A percentile compares a stretch with the other conserved stretches of the same genome.
These are phyloP conservation scores for Ondatra zibethicus DNA, from an alignment of 2,113 vertebrate genomes.

Conservation along the genomic window DNA sequence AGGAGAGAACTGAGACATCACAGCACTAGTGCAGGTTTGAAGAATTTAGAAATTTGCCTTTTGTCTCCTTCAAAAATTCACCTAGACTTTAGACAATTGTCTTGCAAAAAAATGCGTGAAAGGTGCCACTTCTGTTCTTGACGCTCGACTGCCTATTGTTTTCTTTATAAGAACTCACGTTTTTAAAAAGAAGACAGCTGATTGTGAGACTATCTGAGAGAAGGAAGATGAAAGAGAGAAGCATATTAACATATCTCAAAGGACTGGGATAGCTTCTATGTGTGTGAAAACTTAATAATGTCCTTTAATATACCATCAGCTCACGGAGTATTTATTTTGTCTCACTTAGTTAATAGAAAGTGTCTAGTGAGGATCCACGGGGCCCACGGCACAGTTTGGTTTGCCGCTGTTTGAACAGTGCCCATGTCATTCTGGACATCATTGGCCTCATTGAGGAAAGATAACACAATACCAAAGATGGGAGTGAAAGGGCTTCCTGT, in stretches of 20 bases:
- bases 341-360: constrained; percentile 10
- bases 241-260: background rate
- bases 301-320: background rate
- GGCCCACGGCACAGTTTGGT: background rate
- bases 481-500: background rate
- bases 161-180: background rate
- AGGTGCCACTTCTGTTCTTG: background rate
- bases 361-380: background rate
- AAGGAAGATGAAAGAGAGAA: constrained; percentile 32
- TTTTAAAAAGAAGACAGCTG: background rate
- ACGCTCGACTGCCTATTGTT: constrained; percentile 1
- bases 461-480: background rate
- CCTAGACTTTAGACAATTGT: background rate
- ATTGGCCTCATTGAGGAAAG: background rate
- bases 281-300: background rate
- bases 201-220: background rate
- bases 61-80: background rate
- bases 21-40: background rate
- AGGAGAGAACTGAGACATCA: background rate
- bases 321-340: background rate
- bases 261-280: background rate
- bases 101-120: background rate
- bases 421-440: background rate
- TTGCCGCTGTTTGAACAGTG: background rate
- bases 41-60: background rate